Percentiles rank a stretch among this genome's conserved stretches.
These are phyloP conservation scores for Rhagophthalmus giganteus DNA, from an alignment of 2,888 invertebrate species.

Conservation along the genomic window DNA sequence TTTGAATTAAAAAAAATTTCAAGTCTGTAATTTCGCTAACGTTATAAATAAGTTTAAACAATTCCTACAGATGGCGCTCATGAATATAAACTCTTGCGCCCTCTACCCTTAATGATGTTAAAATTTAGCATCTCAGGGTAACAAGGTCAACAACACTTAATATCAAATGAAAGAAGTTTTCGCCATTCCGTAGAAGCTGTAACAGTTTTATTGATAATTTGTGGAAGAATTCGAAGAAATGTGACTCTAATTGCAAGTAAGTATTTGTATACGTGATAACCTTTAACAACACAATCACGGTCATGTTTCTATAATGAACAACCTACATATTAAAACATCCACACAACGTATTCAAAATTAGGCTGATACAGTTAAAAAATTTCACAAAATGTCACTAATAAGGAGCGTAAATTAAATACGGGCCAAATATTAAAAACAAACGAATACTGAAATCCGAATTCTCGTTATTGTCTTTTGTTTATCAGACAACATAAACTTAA, in stretches of 20 bases:
- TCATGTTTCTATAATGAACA: slow-evolving; percentile 16
- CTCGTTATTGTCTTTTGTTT: slow-evolving; percentile 24
- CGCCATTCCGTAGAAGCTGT: slow-evolving; percentile 16
- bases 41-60: not conserved
- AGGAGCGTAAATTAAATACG: not conserved
- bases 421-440: not conserved
- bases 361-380: not conserved
- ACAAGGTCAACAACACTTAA: slow-evolving; percentile 54
- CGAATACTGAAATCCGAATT: not conserved
- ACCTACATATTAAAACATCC: slow-evolving; percentile 26
- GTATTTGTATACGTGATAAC: slow-evolving; percentile 3
- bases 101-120: slow-evolving; percentile 7
- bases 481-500: slow-evolving; percentile 18
- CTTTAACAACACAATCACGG: not conserved
- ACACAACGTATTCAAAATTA: slow-evolving; percentile 11
- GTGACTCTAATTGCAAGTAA: slow-evolving; percentile 11
- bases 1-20: not conserved
- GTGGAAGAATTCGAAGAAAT: slow-evolving; percentile 10
- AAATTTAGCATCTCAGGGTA: slow-evolving; percentile 39
- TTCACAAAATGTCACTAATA: not conserved
- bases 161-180: slow-evolving; percentile 31
- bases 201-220: slow-evolving; percentile 10
- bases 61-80: not conserved
- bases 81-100: not conserved
- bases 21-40: no score